Evolutionary conservation across 1,140 invertebrate genomes (phyloP).

Genomic region (Zaprionus tsacasi): DNA sequence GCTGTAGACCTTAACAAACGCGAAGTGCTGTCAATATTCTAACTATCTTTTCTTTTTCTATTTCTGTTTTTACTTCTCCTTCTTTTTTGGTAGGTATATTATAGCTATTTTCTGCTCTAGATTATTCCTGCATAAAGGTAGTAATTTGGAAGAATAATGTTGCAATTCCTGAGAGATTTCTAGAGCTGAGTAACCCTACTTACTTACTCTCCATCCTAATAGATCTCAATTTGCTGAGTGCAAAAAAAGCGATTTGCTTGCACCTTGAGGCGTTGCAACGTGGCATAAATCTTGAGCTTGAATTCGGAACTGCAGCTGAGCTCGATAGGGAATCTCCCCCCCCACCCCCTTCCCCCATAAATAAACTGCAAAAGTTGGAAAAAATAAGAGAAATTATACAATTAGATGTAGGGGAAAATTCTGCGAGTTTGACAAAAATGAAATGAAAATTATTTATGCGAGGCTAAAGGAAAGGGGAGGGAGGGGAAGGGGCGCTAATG

Average conservation of each 20-base stretch:
- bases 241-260: not conserved
- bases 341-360: not conserved
- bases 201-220: not conserved
- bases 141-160: no score
- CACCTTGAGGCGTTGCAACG: not conserved
- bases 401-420: conserved; percentile 64
- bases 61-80: no score
- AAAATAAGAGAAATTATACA: conserved; percentile 62
- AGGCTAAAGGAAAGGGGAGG: not conserved
- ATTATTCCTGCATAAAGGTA: no score
- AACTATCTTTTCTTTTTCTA: not conserved
- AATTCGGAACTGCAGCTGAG: not conserved
- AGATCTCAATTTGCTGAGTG: not conserved
- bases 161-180: no score
- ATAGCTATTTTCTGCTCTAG: no score
- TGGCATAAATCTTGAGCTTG: conserved; percentile 28
- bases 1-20: not conserved
- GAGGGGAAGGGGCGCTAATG: conserved; percentile 46
- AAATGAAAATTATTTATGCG: conserved; percentile 70
- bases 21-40: not conserved
- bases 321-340: no score
- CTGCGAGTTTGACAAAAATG: conserved; percentile 32
- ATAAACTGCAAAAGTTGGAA: conserved; percentile 22
- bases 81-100: no score
- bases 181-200: no score